These are phyloP conservation scores for Microctenopoma stevenorrisi DNA, from an alignment of 2,797 vertebrate genomes.

Conservation along the genomic window DNA sequence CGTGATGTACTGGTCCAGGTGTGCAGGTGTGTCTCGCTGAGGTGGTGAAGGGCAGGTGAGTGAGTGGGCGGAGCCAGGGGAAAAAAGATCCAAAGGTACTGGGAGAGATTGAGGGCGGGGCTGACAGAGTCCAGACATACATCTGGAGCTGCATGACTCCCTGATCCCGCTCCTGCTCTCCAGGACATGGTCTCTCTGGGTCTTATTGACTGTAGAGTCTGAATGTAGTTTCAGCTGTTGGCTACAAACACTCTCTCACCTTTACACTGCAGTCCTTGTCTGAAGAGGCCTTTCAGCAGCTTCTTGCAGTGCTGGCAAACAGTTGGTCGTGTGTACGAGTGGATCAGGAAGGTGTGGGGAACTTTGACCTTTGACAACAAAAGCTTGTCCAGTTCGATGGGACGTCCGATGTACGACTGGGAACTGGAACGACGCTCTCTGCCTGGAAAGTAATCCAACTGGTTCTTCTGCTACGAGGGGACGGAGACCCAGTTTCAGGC, in stretches of 20 bases:
- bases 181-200: too few relatives aligned
- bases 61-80: too few relatives aligned
- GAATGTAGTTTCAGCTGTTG: too few relatives aligned
- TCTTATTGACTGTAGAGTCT: too few relatives aligned
- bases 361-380: slow-evolving; percentile 96
- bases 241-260: slow-evolving; percentile 73
- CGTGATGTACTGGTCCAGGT: too few relatives aligned
- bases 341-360: slow-evolving; percentile 96
- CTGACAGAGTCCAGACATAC: too few relatives aligned
- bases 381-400: slow-evolving; percentile 96
- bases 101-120: too few relatives aligned
- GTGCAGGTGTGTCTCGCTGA: too few relatives aligned
- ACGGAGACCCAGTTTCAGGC: not conserved
- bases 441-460: slow-evolving; percentile 88
- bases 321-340: slow-evolving; percentile 95
- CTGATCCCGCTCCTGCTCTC: too few relatives aligned
- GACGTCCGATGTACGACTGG: slow-evolving; percentile 92
- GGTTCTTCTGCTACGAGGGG: slow-evolving; percentile 86
- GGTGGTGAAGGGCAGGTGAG: too few relatives aligned
- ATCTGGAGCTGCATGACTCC: too few relatives aligned
- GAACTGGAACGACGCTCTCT: slow-evolving; percentile 93
- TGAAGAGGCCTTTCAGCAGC: slow-evolving; percentile 95
- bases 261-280: slow-evolving; percentile 96
- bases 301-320: slow-evolving; percentile 99
- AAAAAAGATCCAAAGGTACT: too few relatives aligned